Conservation (phyloP, 2,113 vertebrate species). For the Ictidomys tridecemlineatus region DNA sequence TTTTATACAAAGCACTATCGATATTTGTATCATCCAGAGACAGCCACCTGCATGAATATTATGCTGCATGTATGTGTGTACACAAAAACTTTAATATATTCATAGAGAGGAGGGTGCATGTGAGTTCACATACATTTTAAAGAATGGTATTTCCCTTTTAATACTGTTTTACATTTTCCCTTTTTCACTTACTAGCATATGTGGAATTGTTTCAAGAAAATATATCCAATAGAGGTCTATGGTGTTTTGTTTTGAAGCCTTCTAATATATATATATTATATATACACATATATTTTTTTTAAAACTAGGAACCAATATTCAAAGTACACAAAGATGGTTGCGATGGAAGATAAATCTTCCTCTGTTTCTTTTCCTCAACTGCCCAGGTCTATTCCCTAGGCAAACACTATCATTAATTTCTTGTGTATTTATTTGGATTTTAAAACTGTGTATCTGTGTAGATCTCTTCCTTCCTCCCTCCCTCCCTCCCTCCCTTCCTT, state of each 20-base stretch:
- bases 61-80: background rate
- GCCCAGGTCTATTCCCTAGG: no score
- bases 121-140: background rate
- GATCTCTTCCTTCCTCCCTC: background rate
- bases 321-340: background rate
- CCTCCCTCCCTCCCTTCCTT: background rate
- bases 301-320: background rate
- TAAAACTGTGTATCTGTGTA: background rate
- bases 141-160: background rate
- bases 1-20: background rate
- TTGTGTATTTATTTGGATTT: background rate
- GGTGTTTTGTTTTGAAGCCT: background rate
- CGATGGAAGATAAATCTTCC: background rate
- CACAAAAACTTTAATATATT: no score
- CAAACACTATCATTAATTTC: background rate
- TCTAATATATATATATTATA: background rate
- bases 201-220: background rate
- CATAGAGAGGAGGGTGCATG: background rate
- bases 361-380: no score
- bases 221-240: background rate
- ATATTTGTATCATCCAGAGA: background rate
- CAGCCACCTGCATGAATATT: background rate
- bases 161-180: background rate
- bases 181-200: background rate
- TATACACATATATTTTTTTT: background rate